Percentiles rank a stretch among this genome's conserved stretches.
Evolutionary conservation across 2,797 vertebrate species (phyloP).

Genomic region (Harpagifer antarcticus): DNA sequence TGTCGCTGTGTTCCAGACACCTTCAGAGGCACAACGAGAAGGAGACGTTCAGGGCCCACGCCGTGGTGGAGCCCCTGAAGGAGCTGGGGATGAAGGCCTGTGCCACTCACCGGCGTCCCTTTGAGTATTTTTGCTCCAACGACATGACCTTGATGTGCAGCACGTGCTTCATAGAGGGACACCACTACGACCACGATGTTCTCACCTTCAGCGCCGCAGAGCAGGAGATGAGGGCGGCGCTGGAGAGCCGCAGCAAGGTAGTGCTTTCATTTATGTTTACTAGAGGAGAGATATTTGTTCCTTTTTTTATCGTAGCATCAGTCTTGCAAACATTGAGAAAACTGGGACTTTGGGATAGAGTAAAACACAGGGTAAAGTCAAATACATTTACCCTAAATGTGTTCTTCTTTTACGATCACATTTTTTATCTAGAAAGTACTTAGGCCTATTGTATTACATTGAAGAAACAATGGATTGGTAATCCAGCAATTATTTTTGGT

Average conservation of each 20-base stretch:
- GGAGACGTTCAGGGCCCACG: constrained; percentile 65
- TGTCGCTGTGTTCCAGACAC: constrained; percentile 83
- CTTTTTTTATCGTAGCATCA: background rate
- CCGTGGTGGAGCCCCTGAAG: constrained; percentile 62
- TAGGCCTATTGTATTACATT: too few species aligned
- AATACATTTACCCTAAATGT: too few species aligned
- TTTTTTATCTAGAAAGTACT: too few species aligned
- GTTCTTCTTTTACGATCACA: too few species aligned
- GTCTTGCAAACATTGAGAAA: background rate
- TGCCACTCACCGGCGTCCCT: constrained; percentile 61
- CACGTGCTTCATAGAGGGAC: constrained; percentile 67
- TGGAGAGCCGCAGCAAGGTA: constrained; percentile 75
- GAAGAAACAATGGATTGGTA: too few species aligned
- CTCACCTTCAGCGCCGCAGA: constrained; percentile 78
- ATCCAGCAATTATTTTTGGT: background rate
- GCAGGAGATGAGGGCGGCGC: constrained; percentile 76
- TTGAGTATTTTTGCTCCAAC: constrained; percentile 81
- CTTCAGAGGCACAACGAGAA: constrained; percentile 79
- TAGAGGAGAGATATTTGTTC: background rate
- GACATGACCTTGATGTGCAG: constrained; percentile 76
- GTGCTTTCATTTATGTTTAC: background rate
- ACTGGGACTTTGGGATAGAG: background rate
- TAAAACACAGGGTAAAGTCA: background rate
- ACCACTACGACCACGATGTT: constrained; percentile 80
- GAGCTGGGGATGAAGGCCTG: constrained; percentile 60